These are phyloP conservation scores for Styela plicata DNA, from an alignment of 23 tunicate species.

Conservation along the genomic window DNA sequence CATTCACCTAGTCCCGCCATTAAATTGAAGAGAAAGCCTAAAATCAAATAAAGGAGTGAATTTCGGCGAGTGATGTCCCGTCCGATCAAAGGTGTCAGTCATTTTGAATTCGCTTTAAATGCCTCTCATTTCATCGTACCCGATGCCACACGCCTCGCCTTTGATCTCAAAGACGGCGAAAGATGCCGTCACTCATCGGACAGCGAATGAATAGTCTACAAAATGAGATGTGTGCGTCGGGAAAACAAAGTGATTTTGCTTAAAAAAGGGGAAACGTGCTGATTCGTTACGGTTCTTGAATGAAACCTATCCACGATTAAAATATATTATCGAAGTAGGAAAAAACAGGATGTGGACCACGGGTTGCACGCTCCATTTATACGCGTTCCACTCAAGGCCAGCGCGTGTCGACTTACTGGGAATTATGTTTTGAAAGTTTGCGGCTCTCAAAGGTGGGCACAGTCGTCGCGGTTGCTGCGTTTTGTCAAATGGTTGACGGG, in stretches of 20 bases:
- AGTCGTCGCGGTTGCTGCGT: conserved; percentile 1
- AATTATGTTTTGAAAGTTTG: too few relatives aligned
- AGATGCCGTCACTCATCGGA: conserved; percentile 11
- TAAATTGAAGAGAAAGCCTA: not conserved
- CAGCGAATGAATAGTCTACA: not conserved
- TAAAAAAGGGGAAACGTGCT: not conserved
- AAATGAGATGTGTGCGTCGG: not conserved
- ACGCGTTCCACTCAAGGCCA: too few relatives aligned
- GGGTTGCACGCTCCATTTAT: too few relatives aligned
- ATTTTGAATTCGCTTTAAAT: conserved; percentile 17
- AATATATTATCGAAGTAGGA: too few relatives aligned
- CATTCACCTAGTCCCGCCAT: not conserved
- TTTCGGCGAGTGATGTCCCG: not conserved
- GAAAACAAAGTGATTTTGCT: conserved; percentile 11
- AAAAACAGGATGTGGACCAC: too few relatives aligned
- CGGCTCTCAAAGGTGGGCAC: conserved; percentile 3
- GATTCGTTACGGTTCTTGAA: conserved; percentile 10
- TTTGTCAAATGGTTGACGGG: conserved; percentile 13
- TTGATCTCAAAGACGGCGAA: conserved; percentile 24
- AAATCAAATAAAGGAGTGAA: conserved; percentile 9
- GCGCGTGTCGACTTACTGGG: too few relatives aligned
- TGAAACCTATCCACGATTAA: too few relatives aligned
- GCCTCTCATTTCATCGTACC: conserved; percentile 10
- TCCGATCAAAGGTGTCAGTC: conserved; percentile 22
- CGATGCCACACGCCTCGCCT: conserved; percentile 11